Percentiles rank a stretch among this genome's conserved stretches.
Evolutionary conservation across 2,113 vertebrate genomes (phyloP).

Genomic region (Xiphorhynchus elegans): DNA sequence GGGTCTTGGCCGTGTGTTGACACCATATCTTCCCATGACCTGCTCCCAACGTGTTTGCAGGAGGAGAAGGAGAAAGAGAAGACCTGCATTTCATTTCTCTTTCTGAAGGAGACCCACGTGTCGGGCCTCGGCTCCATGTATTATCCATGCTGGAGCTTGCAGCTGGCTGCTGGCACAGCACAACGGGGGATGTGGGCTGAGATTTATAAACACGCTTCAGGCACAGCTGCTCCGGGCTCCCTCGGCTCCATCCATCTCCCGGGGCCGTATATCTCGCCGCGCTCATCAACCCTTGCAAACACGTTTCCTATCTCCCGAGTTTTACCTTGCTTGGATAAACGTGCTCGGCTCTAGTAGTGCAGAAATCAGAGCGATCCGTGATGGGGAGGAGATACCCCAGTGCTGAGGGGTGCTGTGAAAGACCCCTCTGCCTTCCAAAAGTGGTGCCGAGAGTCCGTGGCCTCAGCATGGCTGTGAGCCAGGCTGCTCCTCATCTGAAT

Average conservation of each 20-base stretch:
- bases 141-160: constrained; percentile 1
- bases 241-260: constrained; percentile 28
- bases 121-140: neutral
- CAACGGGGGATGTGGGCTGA: neutral
- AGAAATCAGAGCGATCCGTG: neutral
- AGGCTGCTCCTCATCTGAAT: neutral
- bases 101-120: neutral
- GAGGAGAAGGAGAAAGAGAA: neutral
- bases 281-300: constrained; percentile 26
- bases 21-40: neutral
- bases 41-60: neutral
- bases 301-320: neutral
- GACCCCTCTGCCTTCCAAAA: neutral
- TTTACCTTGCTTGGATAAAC: constrained; percentile 45
- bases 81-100: neutral
- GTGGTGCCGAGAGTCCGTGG: fast-evolving
- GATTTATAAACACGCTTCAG: constrained; percentile 58
- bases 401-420: neutral
- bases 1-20: neutral
- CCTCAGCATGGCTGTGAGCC: fast-evolving
- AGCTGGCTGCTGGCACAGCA: constrained; percentile 52
- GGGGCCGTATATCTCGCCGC: neutral
- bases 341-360: neutral
- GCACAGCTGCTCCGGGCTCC: constrained; percentile 37
- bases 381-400: neutral